Base-by-base conservation (phyloP, 1,140 invertebrate species). In the Drosophila jambulina region DNA sequence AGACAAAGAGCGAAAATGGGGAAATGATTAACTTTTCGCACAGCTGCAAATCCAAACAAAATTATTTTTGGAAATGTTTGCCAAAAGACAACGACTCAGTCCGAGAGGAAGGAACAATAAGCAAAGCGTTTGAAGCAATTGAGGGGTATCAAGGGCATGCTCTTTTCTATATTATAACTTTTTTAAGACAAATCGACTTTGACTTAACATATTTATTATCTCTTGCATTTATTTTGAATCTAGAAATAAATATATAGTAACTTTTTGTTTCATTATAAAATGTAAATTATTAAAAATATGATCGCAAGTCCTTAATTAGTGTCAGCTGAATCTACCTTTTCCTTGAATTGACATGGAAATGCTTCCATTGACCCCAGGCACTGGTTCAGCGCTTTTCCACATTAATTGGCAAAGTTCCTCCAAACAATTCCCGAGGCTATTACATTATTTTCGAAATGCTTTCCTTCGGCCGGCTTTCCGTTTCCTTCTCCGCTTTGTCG, bases 341-440 rank as follows among this genome's bases (percentile, higher is more conserved):
- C 32, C 36, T 15, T 2, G 2, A 7, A 15, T 38, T 38, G 5
- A 15, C 13, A 38, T 6, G 15, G 15, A 38, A 38, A 38, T 38
- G 36, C 36, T 38, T 54, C 72, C 65, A 67, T 17, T 4, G 36
- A 13, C 13, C 36, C 13, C 6, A n/a, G 36, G 36, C 19, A 13
- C 42, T 43, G 42, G 12, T 12, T 10, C 13, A 46, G 43, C 21
- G 21, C 43, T 46, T 46, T 46, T 46, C 43, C 43, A 46, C 43
- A 46, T 46, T 46, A 23, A 46, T 23, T 46, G 21, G 21, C 21
- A 23, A 23, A 46, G 43, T 46, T 46, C 21, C 21, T 23, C 7
- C 13, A 49, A 49, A 49, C 23, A 75, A 86, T 86, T 86, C 82
- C 82, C 75, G 19, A 19, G 48, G 27, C 48, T 51, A 45, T 45